Conservation (phyloP, 2,113 vertebrate species). For the Danio rerio region DNA sequence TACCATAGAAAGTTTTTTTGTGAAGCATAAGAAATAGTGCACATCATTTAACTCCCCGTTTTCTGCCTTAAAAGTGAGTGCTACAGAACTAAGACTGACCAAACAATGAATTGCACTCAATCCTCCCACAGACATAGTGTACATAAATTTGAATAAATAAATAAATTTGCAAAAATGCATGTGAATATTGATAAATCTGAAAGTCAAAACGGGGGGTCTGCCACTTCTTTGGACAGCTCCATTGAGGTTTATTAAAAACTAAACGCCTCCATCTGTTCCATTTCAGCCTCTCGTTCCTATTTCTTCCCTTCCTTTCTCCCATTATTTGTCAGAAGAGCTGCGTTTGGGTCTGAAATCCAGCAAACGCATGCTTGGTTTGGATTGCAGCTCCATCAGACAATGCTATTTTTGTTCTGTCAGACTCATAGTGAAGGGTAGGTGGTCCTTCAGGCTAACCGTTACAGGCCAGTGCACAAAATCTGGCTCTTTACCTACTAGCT, state of each 20-base stretch:
- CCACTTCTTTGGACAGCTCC: not conserved
- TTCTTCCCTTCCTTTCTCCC: not conserved
- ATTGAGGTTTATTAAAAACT: not conserved
- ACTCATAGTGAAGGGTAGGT: not conserved
- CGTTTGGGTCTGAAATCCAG: not conserved
- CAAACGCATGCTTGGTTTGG: not conserved
- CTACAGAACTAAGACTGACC: not conserved
- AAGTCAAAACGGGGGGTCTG: not conserved
- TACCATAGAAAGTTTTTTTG: no score
- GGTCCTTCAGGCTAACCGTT: not conserved
- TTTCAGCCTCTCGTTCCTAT: not conserved
- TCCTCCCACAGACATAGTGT: not conserved
- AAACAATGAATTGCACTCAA: not conserved
- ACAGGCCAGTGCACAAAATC: not conserved
- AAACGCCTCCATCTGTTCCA: not conserved
- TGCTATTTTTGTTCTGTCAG: conserved; percentile 2
- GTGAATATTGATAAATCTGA: not conserved
- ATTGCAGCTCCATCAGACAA: not conserved
- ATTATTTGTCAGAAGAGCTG: not conserved
- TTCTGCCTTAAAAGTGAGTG: no score
- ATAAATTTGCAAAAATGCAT: not conserved
- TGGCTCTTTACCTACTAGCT: not conserved
- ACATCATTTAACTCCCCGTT: no score
- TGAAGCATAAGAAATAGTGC: no score
- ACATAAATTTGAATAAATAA: conserved; percentile 3